Percentiles rank a stretch among this genome's conserved stretches.
Evolutionary conservation across 2,797 vertebrate species (phyloP).

Genomic region (Synanceia verrucosa): DNA sequence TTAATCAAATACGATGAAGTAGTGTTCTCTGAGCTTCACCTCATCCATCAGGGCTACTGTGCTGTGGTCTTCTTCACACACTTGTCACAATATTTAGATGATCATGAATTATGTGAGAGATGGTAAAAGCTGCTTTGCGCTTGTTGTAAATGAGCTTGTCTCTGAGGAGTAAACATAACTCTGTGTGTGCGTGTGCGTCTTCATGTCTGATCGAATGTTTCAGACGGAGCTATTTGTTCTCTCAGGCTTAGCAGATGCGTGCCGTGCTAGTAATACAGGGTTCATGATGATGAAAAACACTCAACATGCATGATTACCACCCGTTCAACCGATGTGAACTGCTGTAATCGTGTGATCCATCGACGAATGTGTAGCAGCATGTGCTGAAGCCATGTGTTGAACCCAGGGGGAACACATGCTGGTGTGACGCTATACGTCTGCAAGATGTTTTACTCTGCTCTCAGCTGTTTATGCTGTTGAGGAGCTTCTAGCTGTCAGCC

Average conservation of each 20-base stretch:
- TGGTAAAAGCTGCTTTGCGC: slow-evolving; percentile 48
- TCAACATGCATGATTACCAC: slow-evolving; percentile 68
- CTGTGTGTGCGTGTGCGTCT: background rate
- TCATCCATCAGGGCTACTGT: slow-evolving; percentile 55
- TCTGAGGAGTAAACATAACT: slow-evolving; percentile 49
- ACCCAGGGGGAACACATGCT: slow-evolving; percentile 11
- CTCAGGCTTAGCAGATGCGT: slow-evolving; percentile 50
- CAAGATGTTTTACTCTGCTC: slow-evolving; percentile 2
- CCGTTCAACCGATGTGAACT: slow-evolving; percentile 52
- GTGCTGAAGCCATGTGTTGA: slow-evolving; percentile 50
- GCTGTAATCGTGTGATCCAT: slow-evolving; percentile 53
- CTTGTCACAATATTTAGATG: slow-evolving; percentile 69
- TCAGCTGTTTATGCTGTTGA: slow-evolving; percentile 7
- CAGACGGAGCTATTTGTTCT: slow-evolving; percentile 54
- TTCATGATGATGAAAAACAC: slow-evolving; percentile 61
- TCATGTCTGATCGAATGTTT: slow-evolving; percentile 44
- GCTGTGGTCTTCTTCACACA: slow-evolving; percentile 28
- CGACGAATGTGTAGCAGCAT: slow-evolving; percentile 51
- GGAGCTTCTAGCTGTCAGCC: background rate
- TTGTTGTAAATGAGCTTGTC: slow-evolving; percentile 62
- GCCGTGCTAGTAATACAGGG: slow-evolving; percentile 43
- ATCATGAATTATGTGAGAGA: slow-evolving; percentile 42
- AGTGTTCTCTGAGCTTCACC: slow-evolving; percentile 11
- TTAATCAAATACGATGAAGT: slow-evolving; percentile 38
- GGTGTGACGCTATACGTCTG: background rate